phyloP scores from a whole-genome alignment of 2,113 vertebrate species.

The Pedionomus torquatus region DNA sequence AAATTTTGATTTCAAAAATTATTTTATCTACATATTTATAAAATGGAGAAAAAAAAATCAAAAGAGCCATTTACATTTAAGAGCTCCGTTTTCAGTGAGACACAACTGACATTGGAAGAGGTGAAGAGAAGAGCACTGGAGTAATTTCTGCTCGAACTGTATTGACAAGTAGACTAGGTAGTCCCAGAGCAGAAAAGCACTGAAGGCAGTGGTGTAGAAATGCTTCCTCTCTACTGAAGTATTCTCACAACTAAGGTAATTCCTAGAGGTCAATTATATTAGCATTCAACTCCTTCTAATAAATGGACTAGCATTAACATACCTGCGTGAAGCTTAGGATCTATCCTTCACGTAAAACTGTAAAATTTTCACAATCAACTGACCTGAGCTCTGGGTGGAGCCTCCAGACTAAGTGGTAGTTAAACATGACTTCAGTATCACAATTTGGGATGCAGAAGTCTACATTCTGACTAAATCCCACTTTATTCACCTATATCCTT shows the following conservation, averaged over 20 bases:
- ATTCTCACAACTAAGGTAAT: neutral
- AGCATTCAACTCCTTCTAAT: neutral
- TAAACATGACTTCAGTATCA: neutral
- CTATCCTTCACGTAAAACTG: neutral
- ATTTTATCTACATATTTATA: neutral
- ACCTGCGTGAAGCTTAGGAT: neutral
- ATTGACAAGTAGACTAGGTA: neutral
- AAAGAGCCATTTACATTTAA: neutral
- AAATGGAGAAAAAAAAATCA: neutral
- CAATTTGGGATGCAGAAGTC: neutral
- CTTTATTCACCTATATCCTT: neutral
- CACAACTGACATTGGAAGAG: neutral
- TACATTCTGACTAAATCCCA: neutral
- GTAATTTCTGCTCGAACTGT: neutral
- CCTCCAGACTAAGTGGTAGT: neutral
- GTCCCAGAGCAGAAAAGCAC: neutral
- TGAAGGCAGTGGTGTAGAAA: neutral
- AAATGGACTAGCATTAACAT: neutral
- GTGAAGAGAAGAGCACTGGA: conserved; percentile 2
- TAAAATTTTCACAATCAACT: neutral
- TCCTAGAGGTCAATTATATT: neutral
- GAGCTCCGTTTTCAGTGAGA: neutral
- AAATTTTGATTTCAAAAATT: neutral
- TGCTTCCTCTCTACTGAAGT: neutral
- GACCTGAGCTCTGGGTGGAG: neutral